Evolutionary conservation across 2,113 vertebrate genomes (phyloP).

Genomic region (Stictonetta naevosa): DNA sequence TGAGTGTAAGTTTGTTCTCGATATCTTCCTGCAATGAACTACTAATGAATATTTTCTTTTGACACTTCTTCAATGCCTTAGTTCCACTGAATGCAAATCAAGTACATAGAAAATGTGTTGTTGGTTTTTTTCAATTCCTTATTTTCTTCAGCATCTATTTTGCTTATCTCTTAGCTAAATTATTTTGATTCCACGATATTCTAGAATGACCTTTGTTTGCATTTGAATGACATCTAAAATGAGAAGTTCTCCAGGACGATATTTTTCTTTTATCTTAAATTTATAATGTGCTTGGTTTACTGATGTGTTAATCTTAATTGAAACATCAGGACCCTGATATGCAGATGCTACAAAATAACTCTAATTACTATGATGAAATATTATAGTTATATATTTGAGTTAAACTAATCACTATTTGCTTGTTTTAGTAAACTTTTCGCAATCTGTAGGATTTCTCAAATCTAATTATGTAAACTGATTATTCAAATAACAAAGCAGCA

Average conservation of each 20-base stretch:
- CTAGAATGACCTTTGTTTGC: neutral
- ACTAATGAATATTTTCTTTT: neutral
- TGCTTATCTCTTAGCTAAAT: neutral
- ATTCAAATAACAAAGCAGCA: slow-evolving; percentile 11
- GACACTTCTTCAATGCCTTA: neutral
- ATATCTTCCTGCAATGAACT: neutral
- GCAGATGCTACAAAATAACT: neutral
- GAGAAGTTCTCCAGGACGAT: neutral
- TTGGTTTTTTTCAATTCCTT: neutral
- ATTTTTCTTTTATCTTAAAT: neutral
- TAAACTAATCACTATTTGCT: neutral
- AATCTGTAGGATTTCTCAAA: slow-evolving; percentile 11
- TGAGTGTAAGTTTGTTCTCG: neutral
- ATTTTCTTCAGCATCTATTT: neutral
- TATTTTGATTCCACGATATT: neutral
- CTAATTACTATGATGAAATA: neutral
- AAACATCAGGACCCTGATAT: neutral
- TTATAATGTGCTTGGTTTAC: neutral
- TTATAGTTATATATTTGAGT: neutral
- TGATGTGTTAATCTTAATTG: neutral
- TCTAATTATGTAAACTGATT: slow-evolving; percentile 12
- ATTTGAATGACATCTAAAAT: slow-evolving; percentile 6
- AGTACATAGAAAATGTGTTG: neutral
- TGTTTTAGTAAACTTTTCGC: neutral
- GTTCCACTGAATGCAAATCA: neutral